Evolutionary conservation across 53 echinoderm and acorn worm genomes (phyloP).

Genomic region (Holothuria scabra): DNA sequence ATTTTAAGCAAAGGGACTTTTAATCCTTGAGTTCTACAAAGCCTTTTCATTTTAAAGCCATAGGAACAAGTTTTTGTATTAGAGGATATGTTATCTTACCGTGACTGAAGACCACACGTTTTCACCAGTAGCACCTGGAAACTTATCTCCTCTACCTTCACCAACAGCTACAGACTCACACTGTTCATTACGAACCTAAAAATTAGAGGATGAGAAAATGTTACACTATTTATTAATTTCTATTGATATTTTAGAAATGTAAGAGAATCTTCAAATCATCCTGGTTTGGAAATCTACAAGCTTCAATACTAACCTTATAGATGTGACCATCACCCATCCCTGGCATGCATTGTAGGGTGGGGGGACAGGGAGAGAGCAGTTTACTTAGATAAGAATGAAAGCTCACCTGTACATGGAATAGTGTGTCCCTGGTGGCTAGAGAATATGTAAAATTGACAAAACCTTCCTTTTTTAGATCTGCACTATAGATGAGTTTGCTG

Average conservation of each 20-base stretch:
- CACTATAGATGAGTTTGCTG: conserved; percentile 77
- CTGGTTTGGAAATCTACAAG: no score
- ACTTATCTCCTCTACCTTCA: conserved; percentile 30
- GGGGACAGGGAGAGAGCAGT: no score
- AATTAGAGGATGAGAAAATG: no score
- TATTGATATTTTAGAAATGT: no score
- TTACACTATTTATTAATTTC: no score
- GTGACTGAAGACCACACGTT: conserved; percentile 73
- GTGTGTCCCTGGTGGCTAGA: conserved; percentile 67
- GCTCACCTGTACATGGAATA: conserved; percentile 85
- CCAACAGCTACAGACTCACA: conserved; percentile 58
- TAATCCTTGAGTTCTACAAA: no score
- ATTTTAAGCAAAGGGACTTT: no score
- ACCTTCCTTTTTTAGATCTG: conserved; percentile 86
- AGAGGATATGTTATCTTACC: conserved; percentile 51
- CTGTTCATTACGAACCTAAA: conserved; percentile 85
- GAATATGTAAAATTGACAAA: conserved; percentile 89
- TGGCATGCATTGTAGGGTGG: no score
- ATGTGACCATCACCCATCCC: no score
- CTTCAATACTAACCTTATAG: no score
- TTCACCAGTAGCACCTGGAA: conserved; percentile 77
- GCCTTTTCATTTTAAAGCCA: no score
- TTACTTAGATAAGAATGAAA: neutral
- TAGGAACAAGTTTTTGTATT: neutral
- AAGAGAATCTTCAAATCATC: no score